phyloP scores from a whole-genome alignment of 2,888 invertebrate genomes.

The Caenorhabditis plicata region DNA sequence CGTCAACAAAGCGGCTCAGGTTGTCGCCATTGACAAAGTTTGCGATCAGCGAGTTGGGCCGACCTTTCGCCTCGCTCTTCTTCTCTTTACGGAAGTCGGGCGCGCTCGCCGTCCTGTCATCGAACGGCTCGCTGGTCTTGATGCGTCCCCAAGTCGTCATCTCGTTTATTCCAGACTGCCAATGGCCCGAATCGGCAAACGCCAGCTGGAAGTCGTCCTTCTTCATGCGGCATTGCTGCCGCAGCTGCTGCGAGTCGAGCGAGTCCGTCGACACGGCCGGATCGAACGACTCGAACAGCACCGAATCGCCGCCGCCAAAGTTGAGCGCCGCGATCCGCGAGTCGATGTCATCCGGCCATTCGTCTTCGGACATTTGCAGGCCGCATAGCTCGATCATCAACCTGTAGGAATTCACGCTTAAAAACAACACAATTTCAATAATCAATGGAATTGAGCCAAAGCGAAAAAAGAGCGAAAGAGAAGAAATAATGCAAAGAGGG shows the following conservation, averaged over 20 bases:
- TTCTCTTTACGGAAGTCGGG: conserved; percentile 27
- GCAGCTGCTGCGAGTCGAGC: conserved; percentile 56
- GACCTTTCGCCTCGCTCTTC: conserved; percentile 5
- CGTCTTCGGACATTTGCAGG: conserved; percentile 43
- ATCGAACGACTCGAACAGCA: conserved; percentile 24
- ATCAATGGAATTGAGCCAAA: not conserved
- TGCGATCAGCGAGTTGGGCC: conserved; percentile 54
- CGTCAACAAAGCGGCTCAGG: conserved; percentile 49
- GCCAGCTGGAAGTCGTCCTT: conserved; percentile 65
- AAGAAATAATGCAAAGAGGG: conserved; percentile 4
- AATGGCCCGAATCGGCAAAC: conserved; percentile 64
- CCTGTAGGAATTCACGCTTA: not conserved
- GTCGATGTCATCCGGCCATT: conserved; percentile 63
- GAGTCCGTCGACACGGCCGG: conserved; percentile 62
- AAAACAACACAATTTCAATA: not conserved
- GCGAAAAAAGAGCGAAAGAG: conserved; percentile 1
- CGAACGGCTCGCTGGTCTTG: conserved; percentile 44
- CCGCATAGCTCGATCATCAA: conserved; percentile 47
- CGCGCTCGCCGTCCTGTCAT: conserved; percentile 49
- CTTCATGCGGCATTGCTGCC: conserved; percentile 43
- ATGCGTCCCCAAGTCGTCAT: conserved; percentile 66
- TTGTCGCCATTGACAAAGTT: conserved; percentile 49
- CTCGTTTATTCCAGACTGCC: conserved; percentile 42
- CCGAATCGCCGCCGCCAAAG: conserved; percentile 52
- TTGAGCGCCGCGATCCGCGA: conserved; percentile 64